Conservation (phyloP, 2,797 vertebrate species). For the Gouania willdenowi region DNA sequence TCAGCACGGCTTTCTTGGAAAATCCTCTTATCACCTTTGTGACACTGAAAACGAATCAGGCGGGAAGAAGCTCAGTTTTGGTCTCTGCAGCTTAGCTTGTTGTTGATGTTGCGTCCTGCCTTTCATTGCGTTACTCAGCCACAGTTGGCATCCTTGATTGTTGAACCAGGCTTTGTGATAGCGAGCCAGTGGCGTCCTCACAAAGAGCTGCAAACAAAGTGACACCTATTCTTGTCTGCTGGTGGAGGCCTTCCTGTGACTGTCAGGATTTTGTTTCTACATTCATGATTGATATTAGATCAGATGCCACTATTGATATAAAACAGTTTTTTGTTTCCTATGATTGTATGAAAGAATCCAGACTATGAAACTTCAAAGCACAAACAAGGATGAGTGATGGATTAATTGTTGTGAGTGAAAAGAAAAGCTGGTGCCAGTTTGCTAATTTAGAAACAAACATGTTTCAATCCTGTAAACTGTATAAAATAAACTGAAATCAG, state of each 20-base stretch:
- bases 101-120: constrained; percentile 7
- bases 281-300: constrained; percentile 40
- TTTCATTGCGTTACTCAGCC: too few relatives aligned
- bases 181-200: constrained; percentile 4
- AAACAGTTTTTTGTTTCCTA: constrained; percentile 60
- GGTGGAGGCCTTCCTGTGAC: constrained; percentile 27
- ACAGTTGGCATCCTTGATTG: constrained; percentile 7
- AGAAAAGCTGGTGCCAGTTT: too few relatives aligned
- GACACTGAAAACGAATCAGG: constrained; percentile 2
- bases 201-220: constrained; percentile 3
- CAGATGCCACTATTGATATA: constrained; percentile 50
- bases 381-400: constrained; percentile 22
- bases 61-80: constrained; percentile 21
- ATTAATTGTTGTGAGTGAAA: constrained; percentile 22
- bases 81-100: constrained; percentile 18
- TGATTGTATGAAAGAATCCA: constrained; percentile 56
- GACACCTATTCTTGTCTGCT: constrained; percentile 38
- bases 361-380: constrained; percentile 32
- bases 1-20: constrained; percentile 7
- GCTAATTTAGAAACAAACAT: too few relatives aligned
- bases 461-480: too few relatives aligned
- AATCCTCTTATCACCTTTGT: constrained; percentile 30
- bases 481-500: too few relatives aligned
- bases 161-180: not conserved
- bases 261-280: constrained; percentile 10